These are phyloP conservation scores for Chymomyza procnemis DNA, from an alignment of 2,888 invertebrate species.

Conservation along the genomic window DNA sequence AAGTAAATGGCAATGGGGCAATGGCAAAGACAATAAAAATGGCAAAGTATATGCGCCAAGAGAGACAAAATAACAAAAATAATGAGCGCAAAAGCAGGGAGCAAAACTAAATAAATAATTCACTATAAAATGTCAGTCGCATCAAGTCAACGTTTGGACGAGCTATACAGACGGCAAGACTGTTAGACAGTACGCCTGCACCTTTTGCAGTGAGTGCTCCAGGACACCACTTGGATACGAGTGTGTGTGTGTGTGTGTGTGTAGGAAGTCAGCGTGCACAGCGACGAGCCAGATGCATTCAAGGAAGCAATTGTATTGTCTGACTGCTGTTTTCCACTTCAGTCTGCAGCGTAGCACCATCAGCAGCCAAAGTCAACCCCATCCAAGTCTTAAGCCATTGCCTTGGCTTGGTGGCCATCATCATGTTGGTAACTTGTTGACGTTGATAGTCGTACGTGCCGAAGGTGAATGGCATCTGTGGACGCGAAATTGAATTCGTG, in stretches of 20 bases:
- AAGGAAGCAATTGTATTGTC: slow-evolving; percentile 71
- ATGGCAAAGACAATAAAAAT: slow-evolving; percentile 51
- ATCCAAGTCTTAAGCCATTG: background rate
- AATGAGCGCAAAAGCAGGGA: slow-evolving; percentile 45
- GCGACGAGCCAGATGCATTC: slow-evolving; percentile 55
- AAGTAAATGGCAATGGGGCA: slow-evolving; percentile 2
- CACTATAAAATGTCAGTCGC: slow-evolving; percentile 70
- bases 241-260: background rate
- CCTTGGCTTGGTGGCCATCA: slow-evolving; percentile 3
- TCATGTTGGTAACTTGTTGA: slow-evolving; percentile 63
- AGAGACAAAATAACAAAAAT: slow-evolving; percentile 37
- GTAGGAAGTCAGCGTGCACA: background rate
- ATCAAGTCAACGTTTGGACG: slow-evolving; percentile 7
- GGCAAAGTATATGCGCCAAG: slow-evolving; percentile 25
- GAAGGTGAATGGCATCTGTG: slow-evolving; percentile 74
- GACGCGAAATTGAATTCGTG: slow-evolving; percentile 74
- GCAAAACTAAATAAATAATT: slow-evolving; percentile 69
- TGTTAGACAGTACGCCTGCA: background rate
- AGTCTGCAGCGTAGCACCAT: slow-evolving; percentile 56
- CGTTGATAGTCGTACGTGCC: slow-evolving; percentile 72
- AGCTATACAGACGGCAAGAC: background rate
- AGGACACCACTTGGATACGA: background rate
- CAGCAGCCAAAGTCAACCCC: slow-evolving; percentile 18
- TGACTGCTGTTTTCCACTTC: slow-evolving; percentile 72
- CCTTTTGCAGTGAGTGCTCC: background rate